Evolutionary conservation across 1,140 invertebrate species (phyloP).

Genomic region (Habropoda laboriosa): DNA sequence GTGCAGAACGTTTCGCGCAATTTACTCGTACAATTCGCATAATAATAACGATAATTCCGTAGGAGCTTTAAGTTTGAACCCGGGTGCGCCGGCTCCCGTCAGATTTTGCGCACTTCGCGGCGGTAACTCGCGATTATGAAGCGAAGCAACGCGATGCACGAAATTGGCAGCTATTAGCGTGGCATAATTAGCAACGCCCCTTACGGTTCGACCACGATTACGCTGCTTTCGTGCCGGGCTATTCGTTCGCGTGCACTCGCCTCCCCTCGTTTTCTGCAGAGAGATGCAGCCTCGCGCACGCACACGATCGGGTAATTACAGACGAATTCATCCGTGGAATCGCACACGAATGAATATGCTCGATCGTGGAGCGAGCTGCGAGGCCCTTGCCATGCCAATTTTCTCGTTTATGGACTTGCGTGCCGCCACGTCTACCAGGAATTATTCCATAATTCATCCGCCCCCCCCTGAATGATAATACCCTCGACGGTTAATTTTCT

Average conservation of each 20-base stretch:
- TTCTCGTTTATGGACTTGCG: neutral
- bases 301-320: constrained; percentile 23
- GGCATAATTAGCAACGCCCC: constrained; percentile 46
- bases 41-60: too few species aligned
- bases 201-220: constrained; percentile 17
- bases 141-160: constrained; percentile 1
- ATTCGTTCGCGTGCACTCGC: constrained; percentile 30
- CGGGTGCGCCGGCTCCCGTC: too few species aligned
- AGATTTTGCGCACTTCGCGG: neutral
- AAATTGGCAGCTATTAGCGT: constrained; percentile 27
- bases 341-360: constrained; percentile 12
- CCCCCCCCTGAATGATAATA: neutral
- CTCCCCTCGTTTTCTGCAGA: constrained; percentile 3
- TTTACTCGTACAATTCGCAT: too few species aligned
- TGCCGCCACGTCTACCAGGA: neutral
- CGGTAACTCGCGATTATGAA: neutral
- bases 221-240: constrained; percentile 18
- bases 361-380: neutral
- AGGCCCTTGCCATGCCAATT: neutral
- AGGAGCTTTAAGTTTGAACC: too few species aligned
- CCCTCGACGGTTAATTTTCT: neutral
- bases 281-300: constrained; percentile 2
- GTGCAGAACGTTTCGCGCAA: too few species aligned
- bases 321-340: constrained; percentile 16
- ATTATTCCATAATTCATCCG: neutral